Evolutionary conservation across 2,888 invertebrate genomes (phyloP).

Genomic region (Zaprionus bogoriensis): DNA sequence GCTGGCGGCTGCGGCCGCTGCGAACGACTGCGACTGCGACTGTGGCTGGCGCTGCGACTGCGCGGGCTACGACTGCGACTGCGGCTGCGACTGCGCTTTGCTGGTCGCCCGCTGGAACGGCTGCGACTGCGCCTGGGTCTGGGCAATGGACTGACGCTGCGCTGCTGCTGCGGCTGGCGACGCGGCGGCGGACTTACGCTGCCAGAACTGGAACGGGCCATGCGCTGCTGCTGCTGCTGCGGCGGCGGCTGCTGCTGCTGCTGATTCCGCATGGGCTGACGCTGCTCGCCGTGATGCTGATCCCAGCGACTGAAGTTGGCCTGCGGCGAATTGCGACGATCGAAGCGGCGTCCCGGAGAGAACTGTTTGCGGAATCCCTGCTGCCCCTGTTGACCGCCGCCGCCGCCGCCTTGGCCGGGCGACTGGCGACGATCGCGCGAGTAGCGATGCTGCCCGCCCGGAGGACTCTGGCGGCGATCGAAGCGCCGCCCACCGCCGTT

Average conservation of each 20-base stretch:
- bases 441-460: constrained; percentile 44
- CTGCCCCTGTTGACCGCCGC: constrained; percentile 50
- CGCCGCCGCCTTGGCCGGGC: constrained; percentile 41
- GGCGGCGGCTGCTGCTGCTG: constrained; percentile 39
- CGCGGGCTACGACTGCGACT: constrained; percentile 35
- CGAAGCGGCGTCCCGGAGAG: constrained; percentile 72
- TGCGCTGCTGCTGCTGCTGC: constrained; percentile 19
- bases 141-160: constrained; percentile 53
- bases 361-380: constrained; percentile 78
- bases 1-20: constrained; percentile 16
- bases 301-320: constrained; percentile 77
- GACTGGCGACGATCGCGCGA: constrained; percentile 70
- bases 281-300: constrained; percentile 43
- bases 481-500: constrained; percentile 68
- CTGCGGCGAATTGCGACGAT: constrained; percentile 70
- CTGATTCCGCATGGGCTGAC: constrained; percentile 19
- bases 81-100: constrained; percentile 51
- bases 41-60: constrained; percentile 43
- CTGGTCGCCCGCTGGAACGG: constrained; percentile 36
- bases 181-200: constrained; percentile 51
- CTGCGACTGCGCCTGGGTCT: constrained; percentile 31
- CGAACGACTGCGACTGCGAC: constrained; percentile 40
- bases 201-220: constrained; percentile 42
- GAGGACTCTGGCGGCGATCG: constrained; percentile 67
- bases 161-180: constrained; percentile 50